phyloP scores from a whole-genome alignment of 2,797 vertebrate species.

The Coccyzus lansbergi region DNA sequence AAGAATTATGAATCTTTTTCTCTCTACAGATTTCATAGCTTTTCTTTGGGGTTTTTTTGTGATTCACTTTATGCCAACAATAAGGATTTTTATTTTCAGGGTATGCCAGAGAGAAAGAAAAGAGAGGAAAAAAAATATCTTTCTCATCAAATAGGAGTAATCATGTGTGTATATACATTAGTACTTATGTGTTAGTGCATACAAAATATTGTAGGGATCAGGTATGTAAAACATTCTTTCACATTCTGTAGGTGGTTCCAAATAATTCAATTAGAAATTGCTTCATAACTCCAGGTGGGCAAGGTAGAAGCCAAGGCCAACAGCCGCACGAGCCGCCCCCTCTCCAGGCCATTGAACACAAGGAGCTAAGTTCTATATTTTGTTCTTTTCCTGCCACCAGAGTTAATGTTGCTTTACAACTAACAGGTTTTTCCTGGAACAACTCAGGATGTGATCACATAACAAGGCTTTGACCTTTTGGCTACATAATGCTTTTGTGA shows the following conservation, averaged over 20 bases:
- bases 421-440: slow-evolving; percentile 46
- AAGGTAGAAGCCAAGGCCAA: neutral
- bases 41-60: neutral
- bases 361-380: neutral
- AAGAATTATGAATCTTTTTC: slow-evolving; percentile 24
- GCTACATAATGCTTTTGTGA: slow-evolving; percentile 67
- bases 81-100: neutral
- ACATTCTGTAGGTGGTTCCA: neutral
- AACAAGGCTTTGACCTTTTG: slow-evolving; percentile 51
- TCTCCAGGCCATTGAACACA: neutral
- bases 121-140: too few species aligned
- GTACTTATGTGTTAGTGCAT: neutral
- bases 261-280: neutral
- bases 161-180: neutral
- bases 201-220: neutral
- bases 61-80: neutral
- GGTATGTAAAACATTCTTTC: neutral
- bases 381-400: neutral
- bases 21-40: neutral
- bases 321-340: neutral
- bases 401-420: slow-evolving; percentile 5
- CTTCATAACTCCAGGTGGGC: neutral
- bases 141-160: neutral
- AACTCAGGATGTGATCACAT: slow-evolving; percentile 51
- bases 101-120: neutral